phyloP scores from a whole-genome alignment of 2,888 invertebrate species.

The Caenorhabditis panamensis region DNA sequence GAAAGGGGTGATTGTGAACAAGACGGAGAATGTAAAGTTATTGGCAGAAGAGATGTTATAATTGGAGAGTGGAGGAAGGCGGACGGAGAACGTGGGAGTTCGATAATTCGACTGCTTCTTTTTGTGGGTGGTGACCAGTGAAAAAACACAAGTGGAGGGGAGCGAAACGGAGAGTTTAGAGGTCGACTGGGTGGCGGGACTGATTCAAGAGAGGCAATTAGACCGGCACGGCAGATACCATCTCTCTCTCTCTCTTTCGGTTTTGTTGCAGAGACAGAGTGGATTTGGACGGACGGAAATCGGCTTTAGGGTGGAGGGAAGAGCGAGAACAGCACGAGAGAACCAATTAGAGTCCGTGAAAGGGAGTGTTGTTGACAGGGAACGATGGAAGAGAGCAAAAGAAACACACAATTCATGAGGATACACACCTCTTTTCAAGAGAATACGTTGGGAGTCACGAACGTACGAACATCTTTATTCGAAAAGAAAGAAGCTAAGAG shows the following conservation, averaged over 20 bases:
- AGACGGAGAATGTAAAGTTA: constrained; percentile 5
- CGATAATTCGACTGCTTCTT: constrained; percentile 11
- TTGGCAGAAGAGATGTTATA: neutral
- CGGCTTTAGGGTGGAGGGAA: constrained; percentile 21
- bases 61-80: constrained; percentile 1
- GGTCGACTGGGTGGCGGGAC: constrained; percentile 7
- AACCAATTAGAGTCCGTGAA: constrained; percentile 28
- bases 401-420: constrained; percentile 10
- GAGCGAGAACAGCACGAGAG: neutral
- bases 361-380: neutral
- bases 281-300: constrained; percentile 22
- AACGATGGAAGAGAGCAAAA: neutral
- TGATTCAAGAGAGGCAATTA: constrained; percentile 47
- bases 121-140: neutral
- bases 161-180: constrained; percentile 29
- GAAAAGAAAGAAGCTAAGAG: constrained; percentile 31
- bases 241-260: neutral
- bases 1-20: constrained; percentile 3
- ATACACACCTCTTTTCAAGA: constrained; percentile 21
- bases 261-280: neutral
- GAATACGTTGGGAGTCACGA: constrained; percentile 7
- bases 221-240: constrained; percentile 19
- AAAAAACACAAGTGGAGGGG: neutral
- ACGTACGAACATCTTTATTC: constrained; percentile 44
- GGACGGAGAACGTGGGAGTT: constrained; percentile 4